Conservation (phyloP, 2,113 vertebrate species). For the Eurypyga helias region DNA sequence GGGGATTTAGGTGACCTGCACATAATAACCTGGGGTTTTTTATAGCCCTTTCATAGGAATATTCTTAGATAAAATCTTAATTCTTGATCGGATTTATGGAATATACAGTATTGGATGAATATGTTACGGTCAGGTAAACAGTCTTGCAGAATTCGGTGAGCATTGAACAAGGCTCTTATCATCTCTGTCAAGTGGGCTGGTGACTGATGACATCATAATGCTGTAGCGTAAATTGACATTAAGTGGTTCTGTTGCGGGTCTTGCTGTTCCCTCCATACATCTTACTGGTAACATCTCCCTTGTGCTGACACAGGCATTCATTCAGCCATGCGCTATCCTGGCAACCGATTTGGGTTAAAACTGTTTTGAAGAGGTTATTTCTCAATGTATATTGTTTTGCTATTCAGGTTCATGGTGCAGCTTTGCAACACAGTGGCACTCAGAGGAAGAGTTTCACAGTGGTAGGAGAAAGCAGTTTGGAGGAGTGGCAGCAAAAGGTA, state of each 20-base stretch:
- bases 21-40: neutral
- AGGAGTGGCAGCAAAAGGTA: neutral
- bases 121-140: neutral
- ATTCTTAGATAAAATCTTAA: neutral
- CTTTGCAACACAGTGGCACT: neutral
- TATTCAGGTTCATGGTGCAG: neutral
- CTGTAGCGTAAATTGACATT: neutral
- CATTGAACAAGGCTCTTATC: neutral
- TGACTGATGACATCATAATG: neutral
- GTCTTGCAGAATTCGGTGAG: neutral
- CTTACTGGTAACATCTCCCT: neutral
- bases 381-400: constrained; percentile 17
- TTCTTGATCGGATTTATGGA: neutral
- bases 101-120: neutral
- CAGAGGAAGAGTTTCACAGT: neutral
- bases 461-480: neutral
- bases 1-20: neutral
- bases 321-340: neutral
- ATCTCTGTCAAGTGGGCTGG: neutral
- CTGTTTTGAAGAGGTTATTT: constrained; percentile 14
- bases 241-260: neutral
- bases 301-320: neutral
- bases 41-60: neutral
- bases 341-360: neutral
- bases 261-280: neutral